These are phyloP conservation scores for Campoletis raptor DNA, from an alignment of 2,888 invertebrate species.

Conservation along the genomic window DNA sequence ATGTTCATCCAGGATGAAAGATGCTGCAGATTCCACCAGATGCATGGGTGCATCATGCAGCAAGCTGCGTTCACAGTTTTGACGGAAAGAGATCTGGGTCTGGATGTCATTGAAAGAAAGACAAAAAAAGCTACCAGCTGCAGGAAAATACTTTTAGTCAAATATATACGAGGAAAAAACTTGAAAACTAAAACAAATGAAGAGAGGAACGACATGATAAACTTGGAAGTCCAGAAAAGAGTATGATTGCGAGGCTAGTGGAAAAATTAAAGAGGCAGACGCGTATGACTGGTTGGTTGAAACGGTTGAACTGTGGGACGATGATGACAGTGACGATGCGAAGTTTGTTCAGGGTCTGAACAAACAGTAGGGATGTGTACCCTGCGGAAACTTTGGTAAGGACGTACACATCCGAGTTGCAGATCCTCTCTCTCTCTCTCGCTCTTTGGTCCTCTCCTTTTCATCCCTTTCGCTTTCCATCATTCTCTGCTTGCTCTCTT, in stretches of 20 bases:
- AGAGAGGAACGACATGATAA: neutral
- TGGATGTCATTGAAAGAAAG: neutral
- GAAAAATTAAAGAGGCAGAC: constrained; percentile 29
- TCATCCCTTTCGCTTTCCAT: constrained; percentile 21
- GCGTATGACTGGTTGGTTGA: constrained; percentile 22
- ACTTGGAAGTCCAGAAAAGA: neutral
- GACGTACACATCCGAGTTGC: constrained; percentile 55
- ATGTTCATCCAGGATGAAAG: too few species aligned
- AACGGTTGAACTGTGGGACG: constrained; percentile 10
- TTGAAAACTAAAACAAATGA: constrained; percentile 11
- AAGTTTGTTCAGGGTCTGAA: constrained; percentile 61
- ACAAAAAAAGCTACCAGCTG: neutral
- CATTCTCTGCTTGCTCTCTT: constrained; percentile 23
- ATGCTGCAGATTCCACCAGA: neutral
- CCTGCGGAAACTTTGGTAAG: constrained; percentile 51
- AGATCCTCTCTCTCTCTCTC: constrained; percentile 23
- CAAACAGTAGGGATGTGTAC: constrained; percentile 60
- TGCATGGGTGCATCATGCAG: neutral
- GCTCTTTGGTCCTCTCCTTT: neutral
- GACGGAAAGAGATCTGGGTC: neutral
- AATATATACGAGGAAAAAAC: neutral
- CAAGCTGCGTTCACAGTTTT: neutral
- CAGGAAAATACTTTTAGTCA: neutral
- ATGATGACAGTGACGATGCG: constrained; percentile 35
- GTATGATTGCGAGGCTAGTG: neutral